These are phyloP conservation scores for Diorhabda sublineata DNA, from an alignment of 1,140 invertebrate genomes.

Conservation along the genomic window DNA sequence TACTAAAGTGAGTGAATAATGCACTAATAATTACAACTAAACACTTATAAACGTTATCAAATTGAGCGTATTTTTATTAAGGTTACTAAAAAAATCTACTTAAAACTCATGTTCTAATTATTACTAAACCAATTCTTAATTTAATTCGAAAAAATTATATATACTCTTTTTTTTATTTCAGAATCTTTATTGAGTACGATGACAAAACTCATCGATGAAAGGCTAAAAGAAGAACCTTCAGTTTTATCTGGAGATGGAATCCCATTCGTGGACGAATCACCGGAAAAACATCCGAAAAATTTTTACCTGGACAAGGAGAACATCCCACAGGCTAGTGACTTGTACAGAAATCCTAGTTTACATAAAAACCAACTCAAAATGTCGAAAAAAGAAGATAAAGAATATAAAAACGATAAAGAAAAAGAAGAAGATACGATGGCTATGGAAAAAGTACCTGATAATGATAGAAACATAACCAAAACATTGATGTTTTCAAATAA, in stretches of 20 bases:
- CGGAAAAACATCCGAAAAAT: conserved; percentile 42
- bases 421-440: conserved; percentile 45
- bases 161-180: conserved; percentile 13
- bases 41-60: no score
- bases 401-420: conserved; percentile 40
- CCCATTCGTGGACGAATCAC: conserved; percentile 54
- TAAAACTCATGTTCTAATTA: no score
- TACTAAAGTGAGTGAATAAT: no score
- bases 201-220: conserved; percentile 71
- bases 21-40: no score
- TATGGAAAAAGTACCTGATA: conserved; percentile 40
- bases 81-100: no score
- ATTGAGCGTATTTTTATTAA: no score
- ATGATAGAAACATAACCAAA: conserved; percentile 38
- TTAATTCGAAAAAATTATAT: no score
- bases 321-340: conserved; percentile 36
- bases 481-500: conserved; percentile 30
- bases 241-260: conserved; percentile 42
- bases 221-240: conserved; percentile 49
- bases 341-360: conserved; percentile 46
- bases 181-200: conserved; percentile 50
- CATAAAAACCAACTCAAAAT: conserved; percentile 40
- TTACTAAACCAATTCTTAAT: no score
- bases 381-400: conserved; percentile 36
- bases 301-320: conserved; percentile 39